These are phyloP conservation scores for Rhegmatorhina hoffmannsi DNA, from an alignment of 2,113 vertebrate genomes.

Conservation along the genomic window DNA sequence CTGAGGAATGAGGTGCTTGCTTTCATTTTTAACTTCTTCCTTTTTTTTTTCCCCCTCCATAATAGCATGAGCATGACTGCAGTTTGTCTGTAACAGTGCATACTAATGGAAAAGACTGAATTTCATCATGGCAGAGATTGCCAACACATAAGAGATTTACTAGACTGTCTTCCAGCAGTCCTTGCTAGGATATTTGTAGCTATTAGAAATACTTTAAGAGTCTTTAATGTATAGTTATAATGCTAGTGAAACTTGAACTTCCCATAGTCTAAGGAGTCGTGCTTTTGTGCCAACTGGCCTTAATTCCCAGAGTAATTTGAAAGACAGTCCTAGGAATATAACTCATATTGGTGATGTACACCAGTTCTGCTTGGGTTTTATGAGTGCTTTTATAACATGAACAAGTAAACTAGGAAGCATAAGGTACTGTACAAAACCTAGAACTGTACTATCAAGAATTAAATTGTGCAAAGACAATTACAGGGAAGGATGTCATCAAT, in stretches of 20 bases:
- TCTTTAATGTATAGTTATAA: neutral
- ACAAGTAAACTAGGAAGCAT: neutral
- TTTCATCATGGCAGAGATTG: neutral
- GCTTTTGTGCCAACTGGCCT: neutral
- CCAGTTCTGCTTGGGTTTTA: neutral
- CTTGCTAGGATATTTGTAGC: neutral
- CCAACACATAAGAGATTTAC: neutral
- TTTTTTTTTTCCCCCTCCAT: neutral
- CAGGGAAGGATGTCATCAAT: neutral
- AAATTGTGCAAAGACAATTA: neutral
- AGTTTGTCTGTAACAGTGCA: neutral
- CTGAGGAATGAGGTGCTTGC: neutral
- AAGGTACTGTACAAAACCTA: neutral
- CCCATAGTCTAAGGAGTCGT: neutral
- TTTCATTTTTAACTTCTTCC: neutral
- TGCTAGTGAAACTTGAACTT: neutral
- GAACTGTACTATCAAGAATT: neutral
- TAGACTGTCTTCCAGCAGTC: neutral
- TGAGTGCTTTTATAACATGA: neutral
- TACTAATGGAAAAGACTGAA: neutral
- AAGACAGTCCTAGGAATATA: neutral
- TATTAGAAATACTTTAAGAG: neutral
- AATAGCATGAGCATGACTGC: neutral
- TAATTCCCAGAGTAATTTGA: neutral
- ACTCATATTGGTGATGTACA: neutral